Evolutionary conservation across 2,797 vertebrate species (phyloP), one percentile per base, ranked within the genome.

Genomic region (Parauchenoglanis ngamensis): DNA sequence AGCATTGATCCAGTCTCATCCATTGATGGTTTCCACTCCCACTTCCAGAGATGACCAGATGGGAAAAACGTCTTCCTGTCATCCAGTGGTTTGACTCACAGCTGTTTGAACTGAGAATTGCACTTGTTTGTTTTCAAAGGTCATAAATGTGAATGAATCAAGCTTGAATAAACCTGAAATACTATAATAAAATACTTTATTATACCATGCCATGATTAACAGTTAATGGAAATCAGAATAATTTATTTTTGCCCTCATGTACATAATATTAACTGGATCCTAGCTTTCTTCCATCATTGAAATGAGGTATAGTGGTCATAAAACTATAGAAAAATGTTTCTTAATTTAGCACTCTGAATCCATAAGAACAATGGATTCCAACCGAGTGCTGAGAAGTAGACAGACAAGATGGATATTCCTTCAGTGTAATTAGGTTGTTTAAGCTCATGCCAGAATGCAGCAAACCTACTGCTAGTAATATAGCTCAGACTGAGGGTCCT

Each of bases 1-100:
- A 72, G 67, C 87, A 89, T 91, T 84, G 90, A 90, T 90, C 72
- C 65, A 56, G 35, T 46, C 56, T 67, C 49, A 73, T 87, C 77
- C 77, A 85, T 15, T 67, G 54, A 84, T 57, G 78, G 63, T 46
- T 72, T 65, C 73, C 46, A 77, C 81, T 78, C 65, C 59, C 10
- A 49, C 49, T 49, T 49, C 49, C 49, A 49, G 49, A 7, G 49
- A 49, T 49, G 49, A 68, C 67, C 70, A 77, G 84, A 68, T 79
- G 61, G 59, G 15, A 72, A 82, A 87, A 28, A 12, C 10, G 23
- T 46, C 57, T 85, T 35, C 17, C 70, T 65, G 28, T 87, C 57
- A 25, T 83, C 70, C 76, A 28, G n/a, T 28, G 10, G 25, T 84
- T 76, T 84, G 65, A 80, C 77, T 70, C 59, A 44, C 17, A 54